These are phyloP conservation scores for Streblospio benedicti DNA, from an alignment of 1,140 invertebrate species.

Conservation along the genomic window DNA sequence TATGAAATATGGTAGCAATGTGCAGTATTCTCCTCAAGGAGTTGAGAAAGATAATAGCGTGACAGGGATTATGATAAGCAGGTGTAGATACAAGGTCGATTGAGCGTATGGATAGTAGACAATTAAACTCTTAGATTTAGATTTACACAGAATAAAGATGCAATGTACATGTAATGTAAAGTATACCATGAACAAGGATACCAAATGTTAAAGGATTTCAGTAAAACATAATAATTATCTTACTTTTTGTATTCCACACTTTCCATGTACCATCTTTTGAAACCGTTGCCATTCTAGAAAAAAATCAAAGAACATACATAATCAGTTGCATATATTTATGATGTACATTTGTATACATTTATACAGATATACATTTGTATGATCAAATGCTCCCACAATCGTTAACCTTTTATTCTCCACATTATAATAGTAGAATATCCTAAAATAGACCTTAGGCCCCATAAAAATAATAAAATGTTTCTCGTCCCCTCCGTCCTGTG, in stretches of 20 bases:
- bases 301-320: slow-evolving; percentile 6
- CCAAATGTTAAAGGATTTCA: no score
- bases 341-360: neutral
- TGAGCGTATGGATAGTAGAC: no score
- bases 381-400: neutral
- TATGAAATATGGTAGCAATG: no score
- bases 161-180: no score
- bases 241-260: slow-evolving; percentile 67
- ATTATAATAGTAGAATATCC: neutral
- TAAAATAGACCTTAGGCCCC: neutral
- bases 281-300: slow-evolving; percentile 63
- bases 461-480: neutral
- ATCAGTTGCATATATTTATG: neutral
- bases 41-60: no score
- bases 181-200: no score
- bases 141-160: no score
- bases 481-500: no score
- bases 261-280: slow-evolving; percentile 82
- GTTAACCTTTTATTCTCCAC: neutral
- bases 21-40: no score
- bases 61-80: no score
- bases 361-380: neutral
- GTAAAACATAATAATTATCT: slow-evolving; percentile 14
- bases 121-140: no score
- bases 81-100: no score